These are phyloP conservation scores for Apis laboriosa DNA, from an alignment of 1,140 invertebrate species.

Conservation along the genomic window DNA sequence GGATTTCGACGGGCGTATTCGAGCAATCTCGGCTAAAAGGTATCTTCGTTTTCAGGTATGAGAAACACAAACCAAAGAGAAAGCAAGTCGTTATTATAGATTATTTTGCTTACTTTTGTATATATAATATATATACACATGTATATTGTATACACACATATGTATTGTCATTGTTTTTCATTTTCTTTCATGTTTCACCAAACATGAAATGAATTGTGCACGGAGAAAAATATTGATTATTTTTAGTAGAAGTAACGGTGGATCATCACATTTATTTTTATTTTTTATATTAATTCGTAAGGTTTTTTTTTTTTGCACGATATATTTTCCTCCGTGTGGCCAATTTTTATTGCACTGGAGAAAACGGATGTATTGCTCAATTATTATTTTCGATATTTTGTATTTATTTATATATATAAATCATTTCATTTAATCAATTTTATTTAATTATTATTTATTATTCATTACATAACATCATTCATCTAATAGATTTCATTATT, in stretches of 20 bases:
- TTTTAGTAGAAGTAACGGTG: not conserved
- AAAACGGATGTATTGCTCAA: constrained; percentile 50
- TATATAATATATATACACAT: not conserved
- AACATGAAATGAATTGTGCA: constrained; percentile 6
- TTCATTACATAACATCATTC: not conserved
- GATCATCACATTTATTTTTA: not conserved
- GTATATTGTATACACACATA: not conserved
- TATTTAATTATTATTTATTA: constrained; percentile 37
- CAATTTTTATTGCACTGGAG: constrained; percentile 42
- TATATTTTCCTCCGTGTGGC: constrained; percentile 38
- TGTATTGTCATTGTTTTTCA: constrained; percentile 48
- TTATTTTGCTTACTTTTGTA: constrained; percentile 33
- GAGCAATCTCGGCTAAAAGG: constrained; percentile 62
- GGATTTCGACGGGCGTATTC: constrained; percentile 67
- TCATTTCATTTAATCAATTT: not conserved
- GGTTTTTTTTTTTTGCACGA: not conserved
- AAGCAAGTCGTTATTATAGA: constrained; percentile 40
- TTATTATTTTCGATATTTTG: constrained; percentile 17
- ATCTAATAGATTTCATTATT: not conserved
- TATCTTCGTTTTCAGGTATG: constrained; percentile 74
- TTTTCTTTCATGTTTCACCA: constrained; percentile 12
- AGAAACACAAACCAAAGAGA: constrained; percentile 43
- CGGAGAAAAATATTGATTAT: constrained; percentile 42
- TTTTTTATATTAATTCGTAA: not conserved
- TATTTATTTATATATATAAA: not conserved